Evolutionary conservation across 2,888 invertebrate species (phyloP).

Genomic region (Apamea sordens): DNA sequence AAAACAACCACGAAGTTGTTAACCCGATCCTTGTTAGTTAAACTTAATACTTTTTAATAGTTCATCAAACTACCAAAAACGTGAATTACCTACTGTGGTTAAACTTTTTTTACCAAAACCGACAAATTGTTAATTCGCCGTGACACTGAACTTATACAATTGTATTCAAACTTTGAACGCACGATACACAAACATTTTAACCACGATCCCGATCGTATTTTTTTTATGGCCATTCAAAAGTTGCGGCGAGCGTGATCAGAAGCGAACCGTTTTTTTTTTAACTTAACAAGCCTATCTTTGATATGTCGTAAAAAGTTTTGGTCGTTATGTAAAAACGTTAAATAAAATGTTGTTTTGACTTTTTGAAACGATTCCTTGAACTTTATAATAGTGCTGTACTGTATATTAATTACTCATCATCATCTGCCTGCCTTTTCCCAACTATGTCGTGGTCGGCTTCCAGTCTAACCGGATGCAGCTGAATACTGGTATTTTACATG

Average conservation of each 20-base stretch:
- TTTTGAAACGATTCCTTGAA: not conserved
- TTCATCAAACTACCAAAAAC: constrained; percentile 28
- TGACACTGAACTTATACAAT: constrained; percentile 32
- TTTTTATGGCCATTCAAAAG: constrained; percentile 31
- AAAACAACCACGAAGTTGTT: not conserved
- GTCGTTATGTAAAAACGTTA: not conserved
- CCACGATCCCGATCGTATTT: constrained; percentile 39
- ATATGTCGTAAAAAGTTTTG: not conserved
- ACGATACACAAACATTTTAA: constrained; percentile 30
- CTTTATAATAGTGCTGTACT: not conserved
- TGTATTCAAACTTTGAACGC: constrained; percentile 16
- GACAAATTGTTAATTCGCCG: constrained; percentile 38
- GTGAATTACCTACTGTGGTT: not conserved
- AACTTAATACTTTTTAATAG: not conserved
- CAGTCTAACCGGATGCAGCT: too few species aligned
- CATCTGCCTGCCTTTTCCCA: too few species aligned
- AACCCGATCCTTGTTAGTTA: not conserved
- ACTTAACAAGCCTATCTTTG: constrained; percentile 20
- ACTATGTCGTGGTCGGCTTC: too few species aligned
- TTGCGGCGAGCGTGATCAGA: constrained; percentile 25
- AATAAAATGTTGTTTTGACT: not conserved
- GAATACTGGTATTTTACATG: too few species aligned
- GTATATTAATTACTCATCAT: not conserved
- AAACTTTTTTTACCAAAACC: constrained; percentile 16
- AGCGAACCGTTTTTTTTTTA: not conserved